These are phyloP conservation scores for Tachycineta bicolor DNA, from an alignment of 2,113 vertebrate species.

Conservation along the genomic window DNA sequence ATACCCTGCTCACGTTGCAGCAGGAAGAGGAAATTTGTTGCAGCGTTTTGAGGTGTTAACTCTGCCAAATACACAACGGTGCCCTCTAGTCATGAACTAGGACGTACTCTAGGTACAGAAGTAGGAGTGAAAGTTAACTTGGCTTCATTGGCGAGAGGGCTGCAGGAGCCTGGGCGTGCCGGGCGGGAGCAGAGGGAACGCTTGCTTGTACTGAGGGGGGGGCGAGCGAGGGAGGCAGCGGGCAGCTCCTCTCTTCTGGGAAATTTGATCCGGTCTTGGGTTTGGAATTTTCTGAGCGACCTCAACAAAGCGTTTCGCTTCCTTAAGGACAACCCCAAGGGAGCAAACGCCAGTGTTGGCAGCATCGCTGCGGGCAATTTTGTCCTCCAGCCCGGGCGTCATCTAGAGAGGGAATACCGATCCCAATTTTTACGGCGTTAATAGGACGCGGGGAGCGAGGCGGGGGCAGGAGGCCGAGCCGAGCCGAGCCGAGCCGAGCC, in stretches of 20 bases:
- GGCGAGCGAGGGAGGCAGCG: neutral
- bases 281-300: neutral
- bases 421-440: fast-evolving
- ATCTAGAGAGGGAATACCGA: neutral
- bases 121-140: neutral
- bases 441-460: neutral
- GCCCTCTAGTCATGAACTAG: neutral
- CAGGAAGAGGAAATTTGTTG: neutral
- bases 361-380: neutral
- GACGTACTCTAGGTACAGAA: neutral
- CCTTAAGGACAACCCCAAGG: too few species aligned
- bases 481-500: neutral
- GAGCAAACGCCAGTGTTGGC: neutral
- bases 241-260: neutral
- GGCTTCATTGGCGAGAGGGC: fast-evolving
- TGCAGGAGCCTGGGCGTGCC: neutral
- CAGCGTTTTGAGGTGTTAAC: neutral
- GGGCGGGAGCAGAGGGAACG: neutral
- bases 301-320: fast-evolving
- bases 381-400: neutral
- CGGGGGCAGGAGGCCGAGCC: neutral
- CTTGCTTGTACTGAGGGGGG: too few species aligned
- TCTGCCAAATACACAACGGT: fast-evolving
- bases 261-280: neutral
- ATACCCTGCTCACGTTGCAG: neutral